Conservation (phyloP, 2,113 vertebrate genomes). For the Noturus placidus region DNA sequence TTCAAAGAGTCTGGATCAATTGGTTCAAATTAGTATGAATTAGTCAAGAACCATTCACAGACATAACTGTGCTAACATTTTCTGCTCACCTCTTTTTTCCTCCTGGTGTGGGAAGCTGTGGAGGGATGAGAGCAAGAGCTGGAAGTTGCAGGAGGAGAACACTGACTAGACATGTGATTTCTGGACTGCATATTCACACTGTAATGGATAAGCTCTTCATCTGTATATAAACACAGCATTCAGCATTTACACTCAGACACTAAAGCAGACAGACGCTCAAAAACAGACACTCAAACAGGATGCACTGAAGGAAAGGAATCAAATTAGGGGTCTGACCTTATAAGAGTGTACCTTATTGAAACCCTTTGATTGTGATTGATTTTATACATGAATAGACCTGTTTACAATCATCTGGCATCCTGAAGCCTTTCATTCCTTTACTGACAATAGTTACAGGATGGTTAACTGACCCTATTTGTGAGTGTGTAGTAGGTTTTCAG, state of each 20-base stretch:
- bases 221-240: conserved; percentile 64
- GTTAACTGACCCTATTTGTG: conserved; percentile 18
- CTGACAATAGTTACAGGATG: not conserved
- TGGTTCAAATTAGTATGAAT: conserved; percentile 3
- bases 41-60: not conserved
- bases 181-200: conserved; percentile 75
- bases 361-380: not conserved
- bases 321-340: not conserved
- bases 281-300: not conserved
- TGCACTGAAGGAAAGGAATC: not conserved
- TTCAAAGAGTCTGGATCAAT: conserved; percentile 6
- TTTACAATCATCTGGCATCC: not conserved
- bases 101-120: conserved; percentile 69
- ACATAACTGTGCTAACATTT: not conserved
- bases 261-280: too few species aligned
- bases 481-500: not conserved
- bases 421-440: not conserved
- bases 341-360: not conserved
- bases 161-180: conserved; percentile 74
- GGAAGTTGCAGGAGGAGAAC: conserved; percentile 75
- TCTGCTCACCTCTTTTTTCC: conserved; percentile 71
- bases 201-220: conserved; percentile 77
- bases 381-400: not conserved
- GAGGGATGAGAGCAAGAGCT: conserved; percentile 78
- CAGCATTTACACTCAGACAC: not conserved